phyloP scores from a whole-genome alignment of 2,888 invertebrate genomes.

The Agrilus cyanescens region DNA sequence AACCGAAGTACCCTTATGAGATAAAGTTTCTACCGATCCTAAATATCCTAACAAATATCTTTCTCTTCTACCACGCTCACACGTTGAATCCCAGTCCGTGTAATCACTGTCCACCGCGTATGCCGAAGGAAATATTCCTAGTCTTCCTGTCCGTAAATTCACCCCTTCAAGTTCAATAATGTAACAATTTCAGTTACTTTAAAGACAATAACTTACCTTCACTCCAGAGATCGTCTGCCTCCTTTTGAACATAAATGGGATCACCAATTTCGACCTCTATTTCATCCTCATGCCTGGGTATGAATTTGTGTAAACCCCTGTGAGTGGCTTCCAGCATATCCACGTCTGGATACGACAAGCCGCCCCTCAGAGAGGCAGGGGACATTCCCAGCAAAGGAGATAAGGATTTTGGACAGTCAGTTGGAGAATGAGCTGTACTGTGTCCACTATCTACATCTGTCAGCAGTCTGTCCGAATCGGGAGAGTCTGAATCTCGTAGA shows the following conservation, averaged over 20 bases:
- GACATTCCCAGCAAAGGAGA: slow-evolving; percentile 46
- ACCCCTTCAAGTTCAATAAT: slow-evolving; percentile 51
- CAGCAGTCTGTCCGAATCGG: slow-evolving; percentile 73
- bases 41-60: slow-evolving; percentile 85
- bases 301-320: slow-evolving; percentile 88
- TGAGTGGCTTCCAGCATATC: slow-evolving; percentile 78
- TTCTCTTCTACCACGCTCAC: slow-evolving; percentile 74
- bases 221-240: slow-evolving; percentile 95
- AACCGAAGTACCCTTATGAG: slow-evolving; percentile 95
- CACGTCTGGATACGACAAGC: slow-evolving; percentile 58
- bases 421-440: slow-evolving; percentile 82
- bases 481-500: slow-evolving; percentile 70
- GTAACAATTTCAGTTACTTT: slow-evolving; percentile 4
- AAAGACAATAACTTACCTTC: slow-evolving; percentile 70
- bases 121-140: slow-evolving; percentile 92
- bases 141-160: slow-evolving; percentile 81
- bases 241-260: slow-evolving; percentile 91
- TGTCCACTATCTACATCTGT: slow-evolving; percentile 80
- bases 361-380: slow-evolving; percentile 49
- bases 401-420: slow-evolving; percentile 74
- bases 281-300: slow-evolving; percentile 91
- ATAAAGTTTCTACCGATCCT: slow-evolving; percentile 90
- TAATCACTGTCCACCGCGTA: slow-evolving; percentile 96
- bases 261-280: slow-evolving; percentile 96
- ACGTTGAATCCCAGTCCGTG: slow-evolving; percentile 85